A percentile compares a stretch with the other conserved stretches of the same genome.
phyloP scores from a whole-genome alignment of 2,888 invertebrate species.

The Stegana nigrithorax region DNA sequence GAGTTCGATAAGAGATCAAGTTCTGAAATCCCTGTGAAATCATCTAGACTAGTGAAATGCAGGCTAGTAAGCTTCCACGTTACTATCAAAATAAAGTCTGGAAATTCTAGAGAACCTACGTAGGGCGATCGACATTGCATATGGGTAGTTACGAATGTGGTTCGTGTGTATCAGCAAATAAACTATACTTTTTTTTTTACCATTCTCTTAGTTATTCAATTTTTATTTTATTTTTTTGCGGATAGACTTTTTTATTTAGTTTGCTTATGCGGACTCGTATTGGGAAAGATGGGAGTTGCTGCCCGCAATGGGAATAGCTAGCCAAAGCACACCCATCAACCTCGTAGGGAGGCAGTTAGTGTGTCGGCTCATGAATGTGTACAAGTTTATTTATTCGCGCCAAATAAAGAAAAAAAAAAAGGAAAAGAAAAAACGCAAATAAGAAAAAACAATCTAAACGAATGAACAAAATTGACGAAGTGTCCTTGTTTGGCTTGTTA shows the following conservation, averaged over 20 bases:
- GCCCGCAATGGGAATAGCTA: constrained; percentile 40
- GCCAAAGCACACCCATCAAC: too few species aligned
- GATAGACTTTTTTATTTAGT: too few species aligned
- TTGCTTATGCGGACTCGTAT: background rate
- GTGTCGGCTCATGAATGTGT: constrained; percentile 16
- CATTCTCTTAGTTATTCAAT: background rate
- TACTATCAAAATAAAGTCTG: too few species aligned
- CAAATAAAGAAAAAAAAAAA: constrained; percentile 9
- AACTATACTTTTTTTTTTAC: background rate
- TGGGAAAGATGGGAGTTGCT: constrained; percentile 34
- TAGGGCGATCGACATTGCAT: too few species aligned
- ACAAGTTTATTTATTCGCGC: background rate
- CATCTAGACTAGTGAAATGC: too few species aligned
- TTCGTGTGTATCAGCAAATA: too few species aligned
- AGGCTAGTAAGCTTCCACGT: too few species aligned
- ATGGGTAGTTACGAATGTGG: too few species aligned
- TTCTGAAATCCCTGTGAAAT: too few species aligned
- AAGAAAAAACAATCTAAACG: constrained; percentile 18
- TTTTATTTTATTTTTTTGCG: background rate
- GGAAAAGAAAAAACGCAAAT: background rate
- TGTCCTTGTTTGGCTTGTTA: constrained; percentile 34
- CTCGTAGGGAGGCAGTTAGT: too few species aligned
- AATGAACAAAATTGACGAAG: constrained; percentile 45
- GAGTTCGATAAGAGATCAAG: too few species aligned
- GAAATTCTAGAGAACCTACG: too few species aligned